These are phyloP conservation scores for Sitta carolinensis DNA, from an alignment of 2,797 vertebrate species.

Conservation along the genomic window DNA sequence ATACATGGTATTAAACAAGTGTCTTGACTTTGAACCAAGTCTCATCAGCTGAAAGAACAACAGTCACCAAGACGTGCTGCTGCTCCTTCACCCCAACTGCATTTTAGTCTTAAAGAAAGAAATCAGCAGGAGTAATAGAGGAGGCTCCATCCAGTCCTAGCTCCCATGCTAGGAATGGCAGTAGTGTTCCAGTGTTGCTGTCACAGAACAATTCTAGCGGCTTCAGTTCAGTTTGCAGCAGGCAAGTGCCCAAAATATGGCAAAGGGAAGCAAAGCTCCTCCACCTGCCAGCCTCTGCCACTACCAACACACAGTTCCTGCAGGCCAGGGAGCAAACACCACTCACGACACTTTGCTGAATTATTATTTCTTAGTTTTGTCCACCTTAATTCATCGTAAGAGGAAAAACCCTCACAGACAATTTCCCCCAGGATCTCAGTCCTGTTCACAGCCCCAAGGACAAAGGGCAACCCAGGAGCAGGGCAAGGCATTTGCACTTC, in stretches of 20 bases:
- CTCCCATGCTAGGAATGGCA: not conserved
- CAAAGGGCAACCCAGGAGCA: not conserved
- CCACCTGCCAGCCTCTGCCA: not conserved
- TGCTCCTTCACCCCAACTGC: not conserved
- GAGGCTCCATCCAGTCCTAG: not conserved
- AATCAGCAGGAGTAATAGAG: not conserved
- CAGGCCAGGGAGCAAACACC: not conserved
- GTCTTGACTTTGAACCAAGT: slow-evolving; percentile 11
- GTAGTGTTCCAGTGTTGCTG: not conserved
- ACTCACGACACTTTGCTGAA: not conserved
- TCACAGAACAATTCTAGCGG: not conserved
- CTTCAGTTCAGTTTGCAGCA: not conserved
- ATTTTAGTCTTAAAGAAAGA: not conserved
- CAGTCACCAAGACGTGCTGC: not conserved
- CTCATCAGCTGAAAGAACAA: not conserved
- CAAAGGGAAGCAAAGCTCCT: not conserved
- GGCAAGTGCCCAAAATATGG: not conserved
- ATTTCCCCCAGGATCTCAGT: not conserved
- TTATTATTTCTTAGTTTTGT: not conserved
- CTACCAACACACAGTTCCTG: not conserved
- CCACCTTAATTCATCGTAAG: not conserved
- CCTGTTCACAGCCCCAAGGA: not conserved
- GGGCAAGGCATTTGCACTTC: too few relatives aligned
- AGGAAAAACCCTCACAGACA: not conserved
- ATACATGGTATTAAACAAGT: slow-evolving; percentile 49